Percentiles rank a stretch among this genome's conserved stretches.
phyloP scores from a whole-genome alignment of 2,113 vertebrate genomes.

The Callipepla californica region DNA sequence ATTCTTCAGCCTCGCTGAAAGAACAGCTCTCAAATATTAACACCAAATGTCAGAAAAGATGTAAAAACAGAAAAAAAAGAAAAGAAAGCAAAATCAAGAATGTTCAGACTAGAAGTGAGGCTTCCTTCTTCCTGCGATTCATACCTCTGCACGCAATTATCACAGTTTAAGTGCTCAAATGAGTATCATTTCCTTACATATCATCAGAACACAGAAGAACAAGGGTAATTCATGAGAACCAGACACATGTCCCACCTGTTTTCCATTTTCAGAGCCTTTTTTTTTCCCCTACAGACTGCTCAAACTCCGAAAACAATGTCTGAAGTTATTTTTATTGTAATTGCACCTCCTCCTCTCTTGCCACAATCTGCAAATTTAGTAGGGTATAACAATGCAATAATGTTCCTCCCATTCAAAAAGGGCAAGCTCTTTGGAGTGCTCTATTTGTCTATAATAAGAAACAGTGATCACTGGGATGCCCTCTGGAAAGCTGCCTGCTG shows the following conservation, averaged over 20 bases:
- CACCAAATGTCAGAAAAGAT: not conserved
- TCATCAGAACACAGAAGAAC: not conserved
- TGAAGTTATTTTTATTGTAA: not conserved
- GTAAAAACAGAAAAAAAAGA: not conserved
- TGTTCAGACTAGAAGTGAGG: fast-evolving
- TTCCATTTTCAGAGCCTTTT: not conserved
- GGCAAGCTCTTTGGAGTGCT: not conserved
- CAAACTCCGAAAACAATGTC: not conserved
- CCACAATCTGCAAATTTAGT: not conserved
- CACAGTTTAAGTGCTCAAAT: not conserved
- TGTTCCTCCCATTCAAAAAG: not conserved
- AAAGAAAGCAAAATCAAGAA: not conserved
- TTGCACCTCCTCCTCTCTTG: not conserved
- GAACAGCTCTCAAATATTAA: not conserved
- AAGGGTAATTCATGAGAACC: not conserved
- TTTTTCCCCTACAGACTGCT: not conserved
- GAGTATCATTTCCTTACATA: not conserved
- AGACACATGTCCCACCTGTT: not conserved
- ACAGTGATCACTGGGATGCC: fast-evolving
- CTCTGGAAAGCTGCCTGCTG: not conserved
- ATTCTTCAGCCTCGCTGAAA: not conserved
- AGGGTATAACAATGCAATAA: not conserved
- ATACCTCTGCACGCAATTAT: not conserved
- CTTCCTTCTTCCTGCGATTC: not conserved
- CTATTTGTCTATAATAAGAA: not conserved